Evolutionary conservation across 1,140 invertebrate genomes (phyloP), one percentile per base, ranked within the genome.

Genomic region (Coptotermes formosanus): DNA sequence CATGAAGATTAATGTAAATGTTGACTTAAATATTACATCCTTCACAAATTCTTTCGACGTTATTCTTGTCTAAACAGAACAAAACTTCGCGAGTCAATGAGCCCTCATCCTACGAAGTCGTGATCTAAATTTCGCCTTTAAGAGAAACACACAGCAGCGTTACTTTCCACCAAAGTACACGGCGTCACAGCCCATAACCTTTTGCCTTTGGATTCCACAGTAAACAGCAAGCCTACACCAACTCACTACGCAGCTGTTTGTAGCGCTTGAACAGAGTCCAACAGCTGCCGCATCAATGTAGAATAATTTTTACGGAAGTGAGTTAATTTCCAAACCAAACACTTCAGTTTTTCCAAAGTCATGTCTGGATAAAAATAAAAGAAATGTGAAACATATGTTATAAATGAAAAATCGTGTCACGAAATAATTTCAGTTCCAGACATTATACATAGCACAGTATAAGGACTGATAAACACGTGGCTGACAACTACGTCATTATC

Each of bases 191-290:
- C 38, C 38, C 19, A 19, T 55, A 55, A 4, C 19, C 3, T 55
- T 55, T 21, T 0, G 52, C 19, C 52, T 55, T 21, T 55, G 52
- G 14, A 21, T 55, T 21, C 52, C 52, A 21, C 52, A 55, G 19
- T 4, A 55, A 16, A 4, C 52, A 16, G 16, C 4, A 55, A 3
- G 52, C 16, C 25, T 9, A n/a, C 12, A n/a, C 64, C 64, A 64
- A n/a, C 59, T 8, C 25, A 64, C 59, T 23, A 75, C 84, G 82
- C 81, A 85, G 88, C 81, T 87, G 87, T 88, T 88, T 88, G 87
- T 88, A 88, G 87, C 87, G 87, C 87, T 87, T 81, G 81, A 38
- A 85, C 69, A 30, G 69, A 87, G 64, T 83, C 44, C 64, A 85
- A 43, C 21, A 85, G 69, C 52, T 45, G 82, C 43, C 45, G n/a